These are phyloP conservation scores for Adineta ricciae DNA, from an alignment of 2,888 invertebrate species.

Conservation along the genomic window DNA sequence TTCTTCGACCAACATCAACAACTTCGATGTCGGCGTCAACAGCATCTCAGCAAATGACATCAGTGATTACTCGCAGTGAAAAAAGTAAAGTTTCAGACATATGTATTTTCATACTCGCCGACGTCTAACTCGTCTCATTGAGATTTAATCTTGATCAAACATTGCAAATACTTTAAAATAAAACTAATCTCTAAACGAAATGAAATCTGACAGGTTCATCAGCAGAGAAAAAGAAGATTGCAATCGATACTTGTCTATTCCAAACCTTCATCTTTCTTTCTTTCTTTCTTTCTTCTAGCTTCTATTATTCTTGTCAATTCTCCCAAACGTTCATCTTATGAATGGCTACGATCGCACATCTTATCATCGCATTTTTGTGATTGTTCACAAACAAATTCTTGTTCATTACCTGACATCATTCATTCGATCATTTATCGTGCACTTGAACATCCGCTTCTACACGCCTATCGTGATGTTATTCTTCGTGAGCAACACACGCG, in stretches of 20 bases:
- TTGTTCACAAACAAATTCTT: neutral
- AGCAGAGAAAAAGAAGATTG: neutral
- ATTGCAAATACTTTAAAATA: neutral
- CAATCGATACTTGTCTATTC: too few species aligned
- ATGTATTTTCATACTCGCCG: too few species aligned
- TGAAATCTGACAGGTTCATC: neutral
- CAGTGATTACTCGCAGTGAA: neutral
- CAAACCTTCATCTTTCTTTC: too few species aligned
- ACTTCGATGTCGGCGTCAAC: neutral
- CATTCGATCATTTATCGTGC: constrained; percentile 8
- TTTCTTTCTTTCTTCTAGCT: neutral
- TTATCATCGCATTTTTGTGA: constrained; percentile 17
- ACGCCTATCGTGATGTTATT: constrained; percentile 19
- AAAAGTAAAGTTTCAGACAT: neutral
- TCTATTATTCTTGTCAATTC: neutral
- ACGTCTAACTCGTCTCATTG: too few species aligned
- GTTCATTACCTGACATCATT: constrained; percentile 11
- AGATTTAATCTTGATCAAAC: too few species aligned
- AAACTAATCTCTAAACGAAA: neutral
- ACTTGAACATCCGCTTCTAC: constrained; percentile 18
- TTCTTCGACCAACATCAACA: neutral
- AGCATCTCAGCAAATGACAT: neutral
- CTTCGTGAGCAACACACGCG: constrained; percentile 4
- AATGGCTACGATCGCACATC: constrained; percentile 10
- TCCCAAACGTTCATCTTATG: neutral